Evolutionary conservation across 2,797 vertebrate species (phyloP).

Genomic region (Halcyon chelicuti): DNA sequence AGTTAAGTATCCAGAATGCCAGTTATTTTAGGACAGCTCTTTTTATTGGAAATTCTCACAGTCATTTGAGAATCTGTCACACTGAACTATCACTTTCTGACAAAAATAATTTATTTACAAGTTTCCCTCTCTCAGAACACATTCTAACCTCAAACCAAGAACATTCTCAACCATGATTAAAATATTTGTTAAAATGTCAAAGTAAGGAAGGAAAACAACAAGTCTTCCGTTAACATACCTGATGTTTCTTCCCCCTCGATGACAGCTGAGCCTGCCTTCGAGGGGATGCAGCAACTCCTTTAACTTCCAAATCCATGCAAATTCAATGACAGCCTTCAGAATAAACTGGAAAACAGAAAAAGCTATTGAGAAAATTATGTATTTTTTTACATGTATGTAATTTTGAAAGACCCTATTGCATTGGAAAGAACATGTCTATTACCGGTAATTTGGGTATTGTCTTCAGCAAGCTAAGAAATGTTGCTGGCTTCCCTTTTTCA

Average conservation of each 20-base stretch:
- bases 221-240: conserved; percentile 40
- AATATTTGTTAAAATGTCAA: background rate
- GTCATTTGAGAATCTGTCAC: background rate
- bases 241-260: conserved; percentile 23
- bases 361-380: background rate
- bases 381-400: background rate
- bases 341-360: background rate
- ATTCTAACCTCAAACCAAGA: background rate
- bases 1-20: background rate
- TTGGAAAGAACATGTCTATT: background rate
- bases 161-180: background rate
- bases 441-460: background rate
- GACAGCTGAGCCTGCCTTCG: conserved; percentile 11
- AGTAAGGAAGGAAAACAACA: background rate
- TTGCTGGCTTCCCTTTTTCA: background rate
- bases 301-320: conserved; percentile 79
- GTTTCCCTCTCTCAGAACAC: background rate
- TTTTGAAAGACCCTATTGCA: background rate
- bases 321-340: background rate
- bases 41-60: background rate
- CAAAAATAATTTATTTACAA: background rate
- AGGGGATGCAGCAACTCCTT: conserved; percentile 64
- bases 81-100: background rate
- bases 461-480: background rate
- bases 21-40: background rate